Percentiles rank a stretch among this genome's conserved stretches.
These are phyloP conservation scores for Pardosa pseudoannulata DNA, from an alignment of 2,888 invertebrate genomes.

Conservation along the genomic window DNA sequence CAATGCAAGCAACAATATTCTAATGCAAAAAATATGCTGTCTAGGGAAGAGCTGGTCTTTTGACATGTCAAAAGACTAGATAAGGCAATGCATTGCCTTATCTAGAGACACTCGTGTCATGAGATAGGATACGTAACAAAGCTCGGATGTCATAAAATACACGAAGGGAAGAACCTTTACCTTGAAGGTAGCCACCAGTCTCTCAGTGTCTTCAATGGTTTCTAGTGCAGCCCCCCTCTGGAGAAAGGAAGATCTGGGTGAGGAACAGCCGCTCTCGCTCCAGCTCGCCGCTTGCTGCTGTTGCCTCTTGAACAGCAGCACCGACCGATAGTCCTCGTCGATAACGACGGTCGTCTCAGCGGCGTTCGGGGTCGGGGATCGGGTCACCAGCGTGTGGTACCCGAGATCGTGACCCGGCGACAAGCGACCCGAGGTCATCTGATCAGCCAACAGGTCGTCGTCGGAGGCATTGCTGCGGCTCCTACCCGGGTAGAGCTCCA, in stretches of 20 bases:
- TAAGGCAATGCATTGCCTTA: too few relatives aligned
- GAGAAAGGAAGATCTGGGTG: constrained; percentile 6
- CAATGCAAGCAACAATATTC: too few relatives aligned
- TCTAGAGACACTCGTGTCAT: too few relatives aligned
- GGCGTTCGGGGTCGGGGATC: constrained; percentile 68
- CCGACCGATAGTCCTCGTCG: constrained; percentile 22
- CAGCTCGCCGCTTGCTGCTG: constrained; percentile 9
- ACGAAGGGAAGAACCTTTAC: constrained; percentile 25
- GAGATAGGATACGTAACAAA: too few relatives aligned
- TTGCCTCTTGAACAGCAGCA: constrained; percentile 26
- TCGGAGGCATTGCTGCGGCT: constrained; percentile 11
- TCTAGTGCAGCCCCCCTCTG: constrained; percentile 4
- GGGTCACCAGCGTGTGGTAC: constrained; percentile 84
- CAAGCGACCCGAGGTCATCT: constrained; percentile 74
- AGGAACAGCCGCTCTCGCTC: constrained; percentile 17
- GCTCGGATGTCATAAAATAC: too few relatives aligned
- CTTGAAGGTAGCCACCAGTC: constrained; percentile 63
- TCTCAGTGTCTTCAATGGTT: constrained; percentile 47
- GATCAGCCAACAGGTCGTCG: constrained; percentile 30
- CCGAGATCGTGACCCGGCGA: constrained; percentile 88
- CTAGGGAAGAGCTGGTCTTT: too few relatives aligned
- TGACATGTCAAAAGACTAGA: too few relatives aligned
- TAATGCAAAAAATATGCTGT: too few relatives aligned
- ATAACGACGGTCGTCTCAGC: not conserved
- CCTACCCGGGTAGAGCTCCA: constrained; percentile 61